phyloP scores from a whole-genome alignment of 2,113 vertebrate species.

The Cryptotis parvus region DNA sequence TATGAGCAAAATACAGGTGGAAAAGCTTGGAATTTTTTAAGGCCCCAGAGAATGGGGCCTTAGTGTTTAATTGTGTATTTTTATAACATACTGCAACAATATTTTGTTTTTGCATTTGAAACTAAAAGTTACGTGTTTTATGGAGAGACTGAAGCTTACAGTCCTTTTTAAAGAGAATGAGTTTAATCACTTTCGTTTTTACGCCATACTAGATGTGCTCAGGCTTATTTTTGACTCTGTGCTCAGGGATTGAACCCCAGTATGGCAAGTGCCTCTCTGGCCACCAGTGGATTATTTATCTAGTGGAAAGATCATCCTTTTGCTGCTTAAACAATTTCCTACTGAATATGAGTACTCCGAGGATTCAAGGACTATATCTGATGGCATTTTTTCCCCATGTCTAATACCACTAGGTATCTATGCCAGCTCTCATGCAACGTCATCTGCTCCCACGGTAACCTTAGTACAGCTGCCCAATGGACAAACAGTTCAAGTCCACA shows the following conservation, averaged over 20 bases:
- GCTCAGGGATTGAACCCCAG: neutral
- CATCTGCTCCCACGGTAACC: conserved; percentile 94
- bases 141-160: neutral
- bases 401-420: conserved; percentile 91
- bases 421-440: conserved; percentile 94
- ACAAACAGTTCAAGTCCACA: conserved; percentile 98
- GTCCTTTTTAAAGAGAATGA: conserved; percentile 6
- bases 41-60: conserved; percentile 1
- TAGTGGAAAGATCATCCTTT: conserved; percentile 26
- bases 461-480: conserved; percentile 98
- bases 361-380: conserved; percentile 10
- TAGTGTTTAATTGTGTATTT: conserved; percentile 15
- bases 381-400: conserved; percentile 70
- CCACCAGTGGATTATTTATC: neutral
- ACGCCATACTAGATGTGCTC: too few relatives aligned
- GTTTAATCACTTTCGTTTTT: conserved; percentile 22
- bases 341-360: conserved; percentile 43
- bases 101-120: conserved; percentile 17
- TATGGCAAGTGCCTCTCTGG: too few relatives aligned
- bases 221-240: too few relatives aligned
- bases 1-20: conserved; percentile 25
- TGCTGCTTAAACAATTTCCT: conserved; percentile 61
- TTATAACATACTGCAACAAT: neutral
- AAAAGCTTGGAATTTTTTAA: conserved; percentile 18
- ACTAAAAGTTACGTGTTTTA: neutral